These are phyloP conservation scores for Sarcophilus harrisii DNA, from an alignment of 2,797 vertebrate species.

Conservation along the genomic window DNA sequence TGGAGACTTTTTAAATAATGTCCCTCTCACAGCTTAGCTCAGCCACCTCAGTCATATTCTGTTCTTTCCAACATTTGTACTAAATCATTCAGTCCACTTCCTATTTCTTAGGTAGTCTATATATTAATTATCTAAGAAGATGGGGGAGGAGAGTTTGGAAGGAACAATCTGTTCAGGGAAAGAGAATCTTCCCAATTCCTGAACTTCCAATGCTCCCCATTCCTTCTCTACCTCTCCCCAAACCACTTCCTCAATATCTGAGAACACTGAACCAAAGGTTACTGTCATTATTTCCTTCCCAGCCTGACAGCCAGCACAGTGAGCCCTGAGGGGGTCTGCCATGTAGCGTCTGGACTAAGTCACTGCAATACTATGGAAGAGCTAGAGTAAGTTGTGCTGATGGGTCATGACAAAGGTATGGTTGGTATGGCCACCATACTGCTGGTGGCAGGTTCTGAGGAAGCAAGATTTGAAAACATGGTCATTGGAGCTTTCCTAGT, in stretches of 20 bases:
- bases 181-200: neutral
- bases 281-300: constrained; percentile 50
- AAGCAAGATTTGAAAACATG: neutral
- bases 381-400: constrained; percentile 82
- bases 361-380: constrained; percentile 82
- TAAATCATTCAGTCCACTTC: neutral
- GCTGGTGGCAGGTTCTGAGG: neutral
- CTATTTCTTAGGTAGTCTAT: neutral
- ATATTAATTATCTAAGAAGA: neutral
- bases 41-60: neutral
- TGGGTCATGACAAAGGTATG: neutral
- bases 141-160: neutral
- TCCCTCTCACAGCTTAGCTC: fast-evolving
- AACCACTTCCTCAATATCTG: too few relatives aligned
- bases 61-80: neutral
- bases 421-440: neutral
- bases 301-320: constrained; percentile 83
- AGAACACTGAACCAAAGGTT: neutral
- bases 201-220: neutral
- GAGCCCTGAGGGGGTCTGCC: constrained; percentile 51
- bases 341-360: constrained; percentile 79
- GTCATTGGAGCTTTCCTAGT: neutral
- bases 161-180: neutral
- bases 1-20: neutral
- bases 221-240: neutral